Evolutionary conservation across 2,888 invertebrate genomes (phyloP), one percentile per base, ranked within the genome.

Genomic region (Eupithecia subfuscata): DNA sequence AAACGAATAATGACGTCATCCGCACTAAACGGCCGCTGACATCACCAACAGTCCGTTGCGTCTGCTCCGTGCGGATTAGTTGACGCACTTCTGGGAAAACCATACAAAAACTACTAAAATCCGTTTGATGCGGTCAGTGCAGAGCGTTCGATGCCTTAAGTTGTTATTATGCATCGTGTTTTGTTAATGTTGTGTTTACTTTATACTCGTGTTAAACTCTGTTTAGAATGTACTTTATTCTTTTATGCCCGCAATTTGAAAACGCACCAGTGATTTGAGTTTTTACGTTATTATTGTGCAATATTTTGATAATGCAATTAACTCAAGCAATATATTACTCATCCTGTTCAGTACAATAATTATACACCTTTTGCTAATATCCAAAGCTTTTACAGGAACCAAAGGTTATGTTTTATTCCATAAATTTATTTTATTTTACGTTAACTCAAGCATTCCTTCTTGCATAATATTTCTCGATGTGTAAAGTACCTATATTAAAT

Each of bases 231-330:
- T 25, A 5, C n/a, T n/a, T n/a, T n/a, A 60, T 60, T 25, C n/a
- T 56, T 79, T 84, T 56, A 11, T 78, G 84, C 70, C 84, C 79
- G 78, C 82, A 81, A 78, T 82, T 75, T 81, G 81, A 70, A 77
- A 80, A 85, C 84, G 92, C 92, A 92, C 92, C 90, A 89, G 91
- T 85, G 92, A 92, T 91, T 92, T 93, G 92, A 91, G 84, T 81
- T 85, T 82, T 80, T 80, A 56, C 75, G 73, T 83, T 84, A 82
- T 83, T 83, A 80, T 75, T 77, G 74, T 85, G 12, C 34, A 3
- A 40, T 84, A 80, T 82, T 86, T 86, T 84, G 84, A 82, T 83
- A 86, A 88, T 85, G 85, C 86, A 86, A 48, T 48, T n/a, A 48
- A 48, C 48, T 48, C 48, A 22, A 56, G 11, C 52, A 11, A 84